A percentile compares a stretch with the other conserved stretches of the same genome.
These are phyloP conservation scores for Neopipo cinnamomea DNA, from an alignment of 2,113 vertebrate genomes.

Conservation along the genomic window DNA sequence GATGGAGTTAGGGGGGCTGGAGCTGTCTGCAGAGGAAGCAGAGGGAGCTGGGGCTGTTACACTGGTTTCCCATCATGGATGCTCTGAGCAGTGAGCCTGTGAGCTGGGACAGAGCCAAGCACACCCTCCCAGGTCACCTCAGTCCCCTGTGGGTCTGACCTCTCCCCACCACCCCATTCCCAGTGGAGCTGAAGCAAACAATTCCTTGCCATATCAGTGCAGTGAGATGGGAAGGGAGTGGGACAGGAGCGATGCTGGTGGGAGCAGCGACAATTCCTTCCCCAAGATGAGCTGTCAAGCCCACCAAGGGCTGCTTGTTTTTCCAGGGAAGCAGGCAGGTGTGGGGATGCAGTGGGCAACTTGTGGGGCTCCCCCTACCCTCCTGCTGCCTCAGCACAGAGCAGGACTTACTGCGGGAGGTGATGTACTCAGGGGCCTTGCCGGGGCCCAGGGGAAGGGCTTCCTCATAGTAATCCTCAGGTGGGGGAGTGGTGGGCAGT, in stretches of 20 bases:
- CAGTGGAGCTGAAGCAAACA: neutral
- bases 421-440: conserved; percentile 90
- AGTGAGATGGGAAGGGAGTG: neutral
- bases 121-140: neutral
- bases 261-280: neutral
- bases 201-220: neutral
- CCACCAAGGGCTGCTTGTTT: neutral
- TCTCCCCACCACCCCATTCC: neutral
- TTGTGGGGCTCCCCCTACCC: neutral
- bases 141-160: rapidly evolving
- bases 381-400: rapidly evolving
- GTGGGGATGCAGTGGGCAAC: neutral
- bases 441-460: conserved; percentile 91
- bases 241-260: neutral
- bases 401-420: conserved; percentile 83
- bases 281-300: neutral
- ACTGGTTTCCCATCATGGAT: neutral
- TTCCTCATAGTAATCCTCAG: conserved; percentile 98
- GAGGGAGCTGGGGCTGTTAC: neutral
- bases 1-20: conserved; percentile 88
- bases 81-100: rapidly evolving
- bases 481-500: conserved; percentile 86
- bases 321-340: neutral
- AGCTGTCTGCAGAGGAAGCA: conserved; percentile 78
- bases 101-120: neutral